phyloP scores from a whole-genome alignment of 2,113 vertebrate species.

The Toxotes chatareus region DNA sequence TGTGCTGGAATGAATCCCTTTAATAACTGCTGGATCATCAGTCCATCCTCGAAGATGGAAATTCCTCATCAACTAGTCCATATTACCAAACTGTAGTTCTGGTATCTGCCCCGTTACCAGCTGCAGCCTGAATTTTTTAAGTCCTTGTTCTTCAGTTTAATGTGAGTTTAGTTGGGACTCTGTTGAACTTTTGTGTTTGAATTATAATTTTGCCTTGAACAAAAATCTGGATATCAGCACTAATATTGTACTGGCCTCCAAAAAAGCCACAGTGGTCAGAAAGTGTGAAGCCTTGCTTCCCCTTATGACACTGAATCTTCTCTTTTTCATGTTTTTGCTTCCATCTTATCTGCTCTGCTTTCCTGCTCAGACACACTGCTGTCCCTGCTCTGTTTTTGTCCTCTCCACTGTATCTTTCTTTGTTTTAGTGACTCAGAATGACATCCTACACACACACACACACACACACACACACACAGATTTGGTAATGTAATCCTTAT shows the following conservation, averaged over 20 bases:
- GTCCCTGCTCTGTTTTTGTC: slow-evolving; percentile 24
- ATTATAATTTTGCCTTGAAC: no score
- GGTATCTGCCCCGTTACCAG: no score
- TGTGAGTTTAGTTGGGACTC: no score
- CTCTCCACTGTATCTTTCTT: slow-evolving; percentile 29
- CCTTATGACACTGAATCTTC: slow-evolving; percentile 33
- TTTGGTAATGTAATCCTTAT: slow-evolving; percentile 59
- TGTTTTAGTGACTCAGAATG: slow-evolving; percentile 43
- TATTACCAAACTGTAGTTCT: no score
- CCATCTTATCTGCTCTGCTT: slow-evolving; percentile 25
- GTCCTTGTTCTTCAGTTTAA: no score
- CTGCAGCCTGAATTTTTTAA: no score
- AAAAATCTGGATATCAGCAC: neutral
- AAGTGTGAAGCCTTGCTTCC: slow-evolving; percentile 25
- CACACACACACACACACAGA: slow-evolving; percentile 30
- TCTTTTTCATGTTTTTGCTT: slow-evolving; percentile 19
- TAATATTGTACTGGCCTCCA: neutral
- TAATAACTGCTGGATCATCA: no score
- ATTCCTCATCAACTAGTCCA: no score
- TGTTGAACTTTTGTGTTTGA: no score
- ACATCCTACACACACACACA: slow-evolving; percentile 27
- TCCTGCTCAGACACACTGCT: slow-evolving; percentile 1
- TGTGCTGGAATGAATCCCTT: no score
- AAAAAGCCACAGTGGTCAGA: neutral
- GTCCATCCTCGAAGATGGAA: no score